phyloP scores from a whole-genome alignment of 2,113 vertebrate genomes.

The Campylomormyrus numenius region DNA sequence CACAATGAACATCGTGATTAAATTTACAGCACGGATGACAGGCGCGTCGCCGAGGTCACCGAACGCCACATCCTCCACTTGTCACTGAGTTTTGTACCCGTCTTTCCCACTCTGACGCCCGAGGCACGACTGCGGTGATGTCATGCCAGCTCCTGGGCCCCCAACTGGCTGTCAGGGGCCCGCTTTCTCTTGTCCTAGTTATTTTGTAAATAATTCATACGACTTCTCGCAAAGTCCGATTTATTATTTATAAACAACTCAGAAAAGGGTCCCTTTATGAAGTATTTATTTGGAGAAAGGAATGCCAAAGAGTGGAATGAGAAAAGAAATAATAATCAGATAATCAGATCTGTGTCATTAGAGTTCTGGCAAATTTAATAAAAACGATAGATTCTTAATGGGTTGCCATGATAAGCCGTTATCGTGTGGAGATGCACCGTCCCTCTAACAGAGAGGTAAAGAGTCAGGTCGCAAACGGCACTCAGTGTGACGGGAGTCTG shows the following conservation, averaged over 20 bases:
- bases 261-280: conserved; percentile 4
- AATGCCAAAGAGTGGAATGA: background rate
- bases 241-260: background rate
- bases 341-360: background rate
- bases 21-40: background rate
- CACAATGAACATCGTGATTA: background rate
- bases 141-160: background rate
- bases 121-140: background rate
- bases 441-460: background rate
- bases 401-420: background rate
- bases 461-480: background rate
- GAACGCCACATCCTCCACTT: background rate
- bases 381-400: background rate
- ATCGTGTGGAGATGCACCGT: background rate
- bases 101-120: background rate
- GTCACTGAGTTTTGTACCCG: background rate
- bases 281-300: conserved; percentile 1
- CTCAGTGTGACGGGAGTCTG: background rate
- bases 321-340: background rate
- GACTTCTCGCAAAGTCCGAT: background rate
- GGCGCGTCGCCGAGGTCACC: background rate
- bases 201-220: background rate
- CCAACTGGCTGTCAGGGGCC: background rate
- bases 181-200: background rate
- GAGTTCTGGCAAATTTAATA: background rate